Evolutionary conservation across 2,113 vertebrate species (phyloP).

Genomic region (Gambusia holbrooki): DNA sequence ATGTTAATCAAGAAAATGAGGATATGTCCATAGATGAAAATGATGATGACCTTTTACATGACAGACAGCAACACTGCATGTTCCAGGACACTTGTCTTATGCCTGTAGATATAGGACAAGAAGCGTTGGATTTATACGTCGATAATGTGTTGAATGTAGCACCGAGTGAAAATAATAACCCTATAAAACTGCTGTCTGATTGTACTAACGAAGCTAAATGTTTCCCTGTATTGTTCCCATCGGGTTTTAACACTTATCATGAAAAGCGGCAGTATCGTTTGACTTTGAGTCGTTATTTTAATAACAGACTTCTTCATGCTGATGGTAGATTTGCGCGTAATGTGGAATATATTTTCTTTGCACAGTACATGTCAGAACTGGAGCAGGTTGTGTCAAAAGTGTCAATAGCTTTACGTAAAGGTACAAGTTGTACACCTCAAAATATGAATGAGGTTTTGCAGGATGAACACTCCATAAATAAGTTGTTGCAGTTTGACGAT

Average conservation of each 20-base stretch:
- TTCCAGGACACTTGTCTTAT: neutral
- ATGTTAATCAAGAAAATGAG: too few relatives aligned
- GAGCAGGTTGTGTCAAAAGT: neutral
- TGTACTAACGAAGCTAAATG: neutral
- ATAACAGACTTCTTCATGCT: neutral
- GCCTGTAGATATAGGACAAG: neutral
- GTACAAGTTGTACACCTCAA: neutral
- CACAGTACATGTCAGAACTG: neutral
- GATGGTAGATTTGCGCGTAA: neutral
- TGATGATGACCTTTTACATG: neutral
- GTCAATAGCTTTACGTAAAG: neutral
- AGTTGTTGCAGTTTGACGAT: slow-evolving; percentile 1
- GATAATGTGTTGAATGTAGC: neutral
- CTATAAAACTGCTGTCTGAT: neutral
- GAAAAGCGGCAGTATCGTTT: neutral
- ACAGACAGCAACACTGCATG: neutral
- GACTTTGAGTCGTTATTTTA: neutral
- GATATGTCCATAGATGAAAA: too few relatives aligned
- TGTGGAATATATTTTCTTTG: neutral
- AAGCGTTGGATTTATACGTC: neutral
- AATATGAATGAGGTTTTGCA: neutral
- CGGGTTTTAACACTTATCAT: rapidly evolving
- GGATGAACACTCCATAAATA: neutral
- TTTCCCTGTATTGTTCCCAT: slow-evolving; percentile 9
- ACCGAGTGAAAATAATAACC: neutral